A percentile compares a stretch with the other conserved stretches of the same genome.
Evolutionary conservation across 53 echinoderm and acorn worm genomes (phyloP).

Genomic region (Luidia sarsii): DNA sequence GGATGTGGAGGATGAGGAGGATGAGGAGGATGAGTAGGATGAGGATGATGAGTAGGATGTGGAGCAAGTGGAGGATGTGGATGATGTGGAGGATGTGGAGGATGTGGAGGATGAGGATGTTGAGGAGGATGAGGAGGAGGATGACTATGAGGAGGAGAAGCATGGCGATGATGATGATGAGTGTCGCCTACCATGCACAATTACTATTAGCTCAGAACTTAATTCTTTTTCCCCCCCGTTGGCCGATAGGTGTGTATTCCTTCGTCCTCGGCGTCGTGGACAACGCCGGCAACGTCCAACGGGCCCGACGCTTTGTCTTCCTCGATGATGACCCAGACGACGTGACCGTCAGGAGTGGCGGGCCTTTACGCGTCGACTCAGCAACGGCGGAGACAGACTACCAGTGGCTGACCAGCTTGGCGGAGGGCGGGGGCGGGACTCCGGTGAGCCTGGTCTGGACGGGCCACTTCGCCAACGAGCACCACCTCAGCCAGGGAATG

Average conservation of each 20-base stretch:
- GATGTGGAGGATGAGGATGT: too few relatives aligned
- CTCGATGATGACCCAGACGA: slow-evolving; percentile 41
- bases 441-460: slow-evolving; percentile 30
- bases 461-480: slow-evolving; percentile 15
- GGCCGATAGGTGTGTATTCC: slow-evolving; percentile 59
- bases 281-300: slow-evolving; percentile 27
- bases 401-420: slow-evolving; percentile 35
- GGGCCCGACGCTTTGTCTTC: slow-evolving; percentile 50
- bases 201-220: too few relatives aligned
- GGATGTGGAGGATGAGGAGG: too few relatives aligned
- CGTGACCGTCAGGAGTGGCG: background rate
- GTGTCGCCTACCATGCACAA: too few relatives aligned
- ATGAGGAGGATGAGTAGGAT: too few relatives aligned
- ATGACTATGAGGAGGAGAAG: too few relatives aligned
- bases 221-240: too few relatives aligned
- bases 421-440: background rate
- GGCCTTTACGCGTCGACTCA: background rate
- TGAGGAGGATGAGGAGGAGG: too few relatives aligned
- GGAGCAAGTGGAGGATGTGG: too few relatives aligned
- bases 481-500: slow-evolving; percentile 25
- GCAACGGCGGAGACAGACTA: slow-evolving; percentile 19
- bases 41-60: too few relatives aligned
- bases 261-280: slow-evolving; percentile 42
- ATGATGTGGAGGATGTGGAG: too few relatives aligned
- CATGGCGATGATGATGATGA: too few relatives aligned